These are phyloP conservation scores for Typhlichthys eigenmanni DNA, from an alignment of 2,797 vertebrate species.

Conservation along the genomic window DNA sequence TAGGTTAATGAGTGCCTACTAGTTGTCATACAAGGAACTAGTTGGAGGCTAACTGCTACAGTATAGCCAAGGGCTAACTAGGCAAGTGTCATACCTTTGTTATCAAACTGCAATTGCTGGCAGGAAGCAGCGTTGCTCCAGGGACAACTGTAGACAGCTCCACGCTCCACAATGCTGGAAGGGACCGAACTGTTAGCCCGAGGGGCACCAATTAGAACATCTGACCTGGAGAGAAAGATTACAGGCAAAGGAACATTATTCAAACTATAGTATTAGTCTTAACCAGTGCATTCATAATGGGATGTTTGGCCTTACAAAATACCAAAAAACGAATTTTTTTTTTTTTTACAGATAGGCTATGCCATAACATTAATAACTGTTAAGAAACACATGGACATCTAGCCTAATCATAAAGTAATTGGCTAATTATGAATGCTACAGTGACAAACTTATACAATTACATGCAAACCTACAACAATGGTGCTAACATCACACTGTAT, in stretches of 20 bases:
- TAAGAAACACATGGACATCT: too few species aligned
- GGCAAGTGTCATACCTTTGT: conserved; percentile 53
- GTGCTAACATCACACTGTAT: too few species aligned
- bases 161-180: conserved; percentile 66
- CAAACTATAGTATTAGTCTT: background rate
- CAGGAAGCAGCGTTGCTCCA: conserved; percentile 58
- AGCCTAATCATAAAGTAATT: too few species aligned
- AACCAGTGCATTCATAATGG: background rate
- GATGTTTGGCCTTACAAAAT: too few species aligned
- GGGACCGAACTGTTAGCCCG: conserved; percentile 66
- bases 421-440: too few species aligned
- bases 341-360: too few species aligned
- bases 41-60: background rate
- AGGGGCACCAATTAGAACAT: conserved; percentile 77
- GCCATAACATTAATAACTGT: too few species aligned
- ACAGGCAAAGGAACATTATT: background rate
- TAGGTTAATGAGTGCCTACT: too few species aligned
- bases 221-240: conserved; percentile 54
- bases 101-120: conserved; percentile 70
- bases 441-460: too few species aligned
- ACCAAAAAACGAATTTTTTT: too few species aligned
- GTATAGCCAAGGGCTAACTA: background rate
- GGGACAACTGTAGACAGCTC: conserved; percentile 77
- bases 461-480: too few species aligned
- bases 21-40: too few species aligned